phyloP scores from a whole-genome alignment of 2,113 vertebrate species.

The Odocoileus hemionus region DNA sequence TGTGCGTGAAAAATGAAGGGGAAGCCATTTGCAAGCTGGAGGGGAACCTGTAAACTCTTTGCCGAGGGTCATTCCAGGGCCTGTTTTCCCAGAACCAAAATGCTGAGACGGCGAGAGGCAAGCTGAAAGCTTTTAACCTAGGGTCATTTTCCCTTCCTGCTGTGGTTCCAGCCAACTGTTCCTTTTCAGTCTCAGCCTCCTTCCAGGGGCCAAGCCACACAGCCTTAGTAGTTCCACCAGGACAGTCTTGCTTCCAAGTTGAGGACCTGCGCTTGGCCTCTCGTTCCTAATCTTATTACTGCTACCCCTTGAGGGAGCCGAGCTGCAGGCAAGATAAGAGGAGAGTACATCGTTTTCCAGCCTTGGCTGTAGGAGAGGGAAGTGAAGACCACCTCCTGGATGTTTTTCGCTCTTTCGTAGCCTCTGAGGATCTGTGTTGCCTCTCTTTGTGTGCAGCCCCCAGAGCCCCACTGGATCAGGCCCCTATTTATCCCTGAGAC shows the following conservation, averaged over 20 bases:
- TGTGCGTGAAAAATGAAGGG: constrained; percentile 38
- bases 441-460: not conserved
- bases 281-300: not conserved
- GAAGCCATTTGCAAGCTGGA: constrained; percentile 8
- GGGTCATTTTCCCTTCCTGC: not conserved
- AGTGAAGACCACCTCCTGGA: not conserved
- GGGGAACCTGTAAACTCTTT: not conserved
- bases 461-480: not conserved
- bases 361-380: not conserved
- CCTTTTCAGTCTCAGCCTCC: not conserved
- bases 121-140: not conserved
- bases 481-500: not conserved
- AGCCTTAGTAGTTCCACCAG: not conserved
- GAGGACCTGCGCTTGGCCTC: not conserved
- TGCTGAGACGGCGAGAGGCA: not conserved
- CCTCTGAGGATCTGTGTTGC: not conserved
- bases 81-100: not conserved
- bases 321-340: not conserved
- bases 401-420: not conserved
- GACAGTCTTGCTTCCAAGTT: not conserved
- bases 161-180: not conserved
- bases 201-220: not conserved
- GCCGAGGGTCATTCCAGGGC: not conserved
- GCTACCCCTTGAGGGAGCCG: not conserved
- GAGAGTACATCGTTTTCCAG: constrained; percentile 6